Evolutionary conservation across 1,140 invertebrate genomes (phyloP).

Genomic region (Lysiphlebus fabarum): DNA sequence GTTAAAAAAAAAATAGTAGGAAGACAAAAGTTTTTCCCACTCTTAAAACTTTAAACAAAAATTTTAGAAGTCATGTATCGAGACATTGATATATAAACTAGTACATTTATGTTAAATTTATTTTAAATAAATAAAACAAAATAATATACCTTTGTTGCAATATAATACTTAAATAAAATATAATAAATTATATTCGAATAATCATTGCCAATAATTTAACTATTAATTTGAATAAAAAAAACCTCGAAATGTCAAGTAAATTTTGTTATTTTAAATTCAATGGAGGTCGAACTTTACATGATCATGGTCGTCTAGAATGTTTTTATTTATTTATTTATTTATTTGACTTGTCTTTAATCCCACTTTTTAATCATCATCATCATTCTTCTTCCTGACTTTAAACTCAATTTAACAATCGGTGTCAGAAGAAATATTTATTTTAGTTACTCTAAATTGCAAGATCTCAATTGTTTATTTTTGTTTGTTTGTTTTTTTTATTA

Average conservation of each 20-base stretch:
- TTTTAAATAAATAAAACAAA: too few species aligned
- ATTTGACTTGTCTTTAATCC: neutral
- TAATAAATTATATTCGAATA: slow-evolving; percentile 4
- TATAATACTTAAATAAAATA: neutral
- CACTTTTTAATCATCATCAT: neutral
- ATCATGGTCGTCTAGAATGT: slow-evolving; percentile 8
- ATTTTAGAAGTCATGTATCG: neutral
- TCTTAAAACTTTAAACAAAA: too few species aligned
- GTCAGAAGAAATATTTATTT: slow-evolving; percentile 5
- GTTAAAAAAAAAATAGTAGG: slow-evolving; percentile 14
- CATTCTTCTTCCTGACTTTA: neutral
- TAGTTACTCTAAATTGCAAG: neutral
- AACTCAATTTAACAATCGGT: slow-evolving; percentile 11
- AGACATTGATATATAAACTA: too few species aligned
- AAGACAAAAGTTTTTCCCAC: slow-evolving; percentile 3
- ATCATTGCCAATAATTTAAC: slow-evolving; percentile 26
- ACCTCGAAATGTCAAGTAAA: slow-evolving; percentile 17
- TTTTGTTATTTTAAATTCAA: slow-evolving; percentile 28
- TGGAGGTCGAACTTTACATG: slow-evolving; percentile 22
- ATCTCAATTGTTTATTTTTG: neutral
- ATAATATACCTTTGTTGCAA: neutral
- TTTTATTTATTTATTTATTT: neutral
- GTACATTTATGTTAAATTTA: too few species aligned
- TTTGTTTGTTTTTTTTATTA: neutral
- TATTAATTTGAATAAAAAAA: slow-evolving; percentile 22